Evolutionary conservation across 1,140 invertebrate genomes (phyloP), one percentile per base, ranked within the genome.

Genomic region (Drosophila punjabiensis): DNA sequence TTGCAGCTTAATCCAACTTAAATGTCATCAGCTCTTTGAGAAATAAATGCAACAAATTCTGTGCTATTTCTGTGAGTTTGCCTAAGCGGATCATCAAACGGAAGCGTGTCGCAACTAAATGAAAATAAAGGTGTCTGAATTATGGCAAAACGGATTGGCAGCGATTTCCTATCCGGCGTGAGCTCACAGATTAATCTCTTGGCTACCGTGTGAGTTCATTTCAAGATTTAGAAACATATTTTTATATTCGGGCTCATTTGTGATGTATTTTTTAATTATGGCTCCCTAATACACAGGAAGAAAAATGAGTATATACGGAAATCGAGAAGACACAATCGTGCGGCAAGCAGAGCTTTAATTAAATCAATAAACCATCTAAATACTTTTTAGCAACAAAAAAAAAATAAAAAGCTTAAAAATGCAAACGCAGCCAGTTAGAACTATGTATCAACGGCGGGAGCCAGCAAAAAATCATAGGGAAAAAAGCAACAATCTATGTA

Each of bases 301-400:
- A 85, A 65, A 65, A 81, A 71, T 73, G 61, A 70, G 74, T 76
- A 70, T 76, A 85, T 81, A 79, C 85, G 85, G 85, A 89, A 89
- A 89, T 85, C 69, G 41, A 77, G 64, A 55, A 76, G n/a, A n/a
- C n/a, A n/a, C n/a, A n/a, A n/a, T n/a, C n/a, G n/a, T n/a, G n/a
- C n/a, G n/a, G n/a, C n/a, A n/a, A n/a, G n/a, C n/a, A n/a, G n/a
- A n/a, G 79, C 81, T 85, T 85, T 89, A 89, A 90, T 89, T 79
- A 76, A 89, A 89, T 89, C 79, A 89, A 89, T 68, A 88, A 83
- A 80, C 61, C 67, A 83, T 69, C 70, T 66, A 78, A 89, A 79
- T 79, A 81, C 75, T 85, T 66, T 83, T 73, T 60, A 60, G 33
- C 68, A 85, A 81, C 11, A 74, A 67, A 50, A 48, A 48, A 48